A percentile compares a stretch with the other conserved stretches of the same genome.
phyloP scores from a whole-genome alignment of 2,113 vertebrate genomes.

The Galemys pyrenaicus region DNA sequence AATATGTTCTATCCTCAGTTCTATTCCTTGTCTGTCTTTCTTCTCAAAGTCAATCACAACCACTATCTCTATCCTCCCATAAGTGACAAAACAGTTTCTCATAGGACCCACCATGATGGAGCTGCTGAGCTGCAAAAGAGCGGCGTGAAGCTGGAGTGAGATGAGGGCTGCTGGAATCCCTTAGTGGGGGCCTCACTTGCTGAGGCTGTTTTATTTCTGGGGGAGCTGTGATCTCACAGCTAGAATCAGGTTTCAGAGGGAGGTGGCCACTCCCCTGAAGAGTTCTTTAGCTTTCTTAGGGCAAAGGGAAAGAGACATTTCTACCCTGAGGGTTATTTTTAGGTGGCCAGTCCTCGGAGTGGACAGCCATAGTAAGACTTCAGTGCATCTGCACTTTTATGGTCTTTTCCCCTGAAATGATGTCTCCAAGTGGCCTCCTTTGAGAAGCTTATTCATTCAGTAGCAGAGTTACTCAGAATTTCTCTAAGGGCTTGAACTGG shows the following conservation, averaged over 20 bases:
- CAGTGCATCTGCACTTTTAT: constrained; percentile 85
- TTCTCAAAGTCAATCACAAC: neutral
- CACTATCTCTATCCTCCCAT: neutral
- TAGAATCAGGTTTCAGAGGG: constrained; percentile 89
- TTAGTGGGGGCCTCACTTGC: constrained; percentile 91
- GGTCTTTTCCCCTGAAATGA: constrained; percentile 61
- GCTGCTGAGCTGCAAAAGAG: constrained; percentile 80
- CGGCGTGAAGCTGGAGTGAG: constrained; percentile 84
- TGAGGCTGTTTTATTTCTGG: constrained; percentile 92
- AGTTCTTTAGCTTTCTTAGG: constrained; percentile 99
- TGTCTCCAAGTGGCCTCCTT: constrained; percentile 48
- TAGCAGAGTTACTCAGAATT: neutral
- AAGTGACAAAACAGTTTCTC: constrained; percentile 57
- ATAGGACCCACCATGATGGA: constrained; percentile 95
- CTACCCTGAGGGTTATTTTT: constrained; percentile 91
- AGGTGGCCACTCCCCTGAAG: constrained; percentile 83
- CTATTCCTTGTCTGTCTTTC: constrained; percentile 23
- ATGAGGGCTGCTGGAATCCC: constrained; percentile 84
- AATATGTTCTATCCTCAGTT: constrained; percentile 1
- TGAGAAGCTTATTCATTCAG: constrained; percentile 59
- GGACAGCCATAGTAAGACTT: constrained; percentile 78
- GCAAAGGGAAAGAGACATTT: constrained; percentile 90
- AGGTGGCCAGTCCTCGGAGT: constrained; percentile 83
- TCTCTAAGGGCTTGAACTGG: neutral
- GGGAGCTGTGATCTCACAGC: constrained; percentile 87